These are phyloP conservation scores for Acanthococcus lagerstroemiae DNA, from an alignment of 2,888 invertebrate genomes.

Conservation along the genomic window DNA sequence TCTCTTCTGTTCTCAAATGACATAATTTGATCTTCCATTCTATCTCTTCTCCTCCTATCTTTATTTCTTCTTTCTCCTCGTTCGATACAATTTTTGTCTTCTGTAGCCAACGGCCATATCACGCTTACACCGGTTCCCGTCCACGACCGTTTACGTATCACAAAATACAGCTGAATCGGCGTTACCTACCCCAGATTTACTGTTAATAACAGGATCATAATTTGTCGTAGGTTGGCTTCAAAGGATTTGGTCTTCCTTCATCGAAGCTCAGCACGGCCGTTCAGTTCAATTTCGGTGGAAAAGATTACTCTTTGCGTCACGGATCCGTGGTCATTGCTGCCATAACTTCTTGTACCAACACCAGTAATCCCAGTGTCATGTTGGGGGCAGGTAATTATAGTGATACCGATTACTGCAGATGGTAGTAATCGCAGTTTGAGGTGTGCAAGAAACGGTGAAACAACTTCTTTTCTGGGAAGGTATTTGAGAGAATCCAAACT, in stretches of 20 bases:
- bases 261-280: constrained; percentile 54
- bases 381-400: constrained; percentile 85
- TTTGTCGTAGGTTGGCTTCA: constrained; percentile 89
- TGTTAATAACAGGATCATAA: no score
- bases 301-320: constrained; percentile 67
- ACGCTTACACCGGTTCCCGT: no score
- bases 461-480: not conserved
- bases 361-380: constrained; percentile 97
- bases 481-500: not conserved
- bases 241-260: constrained; percentile 72
- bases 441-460: not conserved
- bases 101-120: no score
- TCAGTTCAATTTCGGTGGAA: constrained; percentile 70
- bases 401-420: no score
- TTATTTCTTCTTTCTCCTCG: no score
- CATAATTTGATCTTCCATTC: no score
- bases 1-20: no score
- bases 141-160: no score
- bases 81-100: no score
- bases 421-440: not conserved
- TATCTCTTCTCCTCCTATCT: no score
- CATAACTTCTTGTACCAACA: constrained; percentile 96
- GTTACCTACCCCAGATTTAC: no score
- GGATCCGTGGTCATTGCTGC: constrained; percentile 95
- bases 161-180: no score